Conservation (phyloP, 1,140 invertebrate species). For the Colletes gigas region DNA sequence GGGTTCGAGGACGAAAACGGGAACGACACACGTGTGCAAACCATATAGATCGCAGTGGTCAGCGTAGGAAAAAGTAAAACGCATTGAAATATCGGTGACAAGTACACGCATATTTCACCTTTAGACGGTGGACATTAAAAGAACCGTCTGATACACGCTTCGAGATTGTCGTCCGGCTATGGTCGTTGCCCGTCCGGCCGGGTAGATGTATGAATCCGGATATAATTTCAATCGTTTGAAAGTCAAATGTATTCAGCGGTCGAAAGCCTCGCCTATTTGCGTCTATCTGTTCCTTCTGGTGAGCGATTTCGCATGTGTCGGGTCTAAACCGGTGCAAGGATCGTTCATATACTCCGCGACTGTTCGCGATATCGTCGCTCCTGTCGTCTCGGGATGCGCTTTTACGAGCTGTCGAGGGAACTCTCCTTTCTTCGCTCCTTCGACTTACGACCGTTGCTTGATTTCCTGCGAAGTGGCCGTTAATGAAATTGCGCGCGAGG, state of each 20-base stretch:
- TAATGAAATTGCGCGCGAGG: slow-evolving; percentile 39
- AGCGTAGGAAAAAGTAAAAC: neutral
- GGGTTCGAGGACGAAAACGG: neutral
- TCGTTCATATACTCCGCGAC: slow-evolving; percentile 38
- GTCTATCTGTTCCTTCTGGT: slow-evolving; percentile 29
- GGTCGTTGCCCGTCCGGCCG: too few species aligned
- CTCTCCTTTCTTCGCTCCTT: neutral
- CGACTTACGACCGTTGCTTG: slow-evolving; percentile 43
- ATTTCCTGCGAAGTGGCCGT: slow-evolving; percentile 18
- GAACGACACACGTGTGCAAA: neutral
- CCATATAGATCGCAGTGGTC: too few species aligned
- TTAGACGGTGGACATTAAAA: neutral
- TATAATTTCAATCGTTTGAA: slow-evolving; percentile 45
- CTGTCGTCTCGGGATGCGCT: slow-evolving; percentile 23
- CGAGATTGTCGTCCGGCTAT: neutral
- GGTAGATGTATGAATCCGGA: slow-evolving; percentile 39
- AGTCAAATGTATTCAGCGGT: slow-evolving; percentile 54
- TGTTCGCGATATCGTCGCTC: slow-evolving; percentile 29
- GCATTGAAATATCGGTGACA: neutral
- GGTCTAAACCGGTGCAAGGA: slow-evolving; percentile 20
- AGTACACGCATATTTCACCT: neutral
- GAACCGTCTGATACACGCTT: neutral
- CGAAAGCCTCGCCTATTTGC: slow-evolving; percentile 28
- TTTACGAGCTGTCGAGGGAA: slow-evolving; percentile 21
- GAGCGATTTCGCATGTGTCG: neutral